Percentiles rank a stretch among this genome's conserved stretches.
Evolutionary conservation across 2,113 vertebrate species (phyloP).

Genomic region (Sylvicapra grimmia): DNA sequence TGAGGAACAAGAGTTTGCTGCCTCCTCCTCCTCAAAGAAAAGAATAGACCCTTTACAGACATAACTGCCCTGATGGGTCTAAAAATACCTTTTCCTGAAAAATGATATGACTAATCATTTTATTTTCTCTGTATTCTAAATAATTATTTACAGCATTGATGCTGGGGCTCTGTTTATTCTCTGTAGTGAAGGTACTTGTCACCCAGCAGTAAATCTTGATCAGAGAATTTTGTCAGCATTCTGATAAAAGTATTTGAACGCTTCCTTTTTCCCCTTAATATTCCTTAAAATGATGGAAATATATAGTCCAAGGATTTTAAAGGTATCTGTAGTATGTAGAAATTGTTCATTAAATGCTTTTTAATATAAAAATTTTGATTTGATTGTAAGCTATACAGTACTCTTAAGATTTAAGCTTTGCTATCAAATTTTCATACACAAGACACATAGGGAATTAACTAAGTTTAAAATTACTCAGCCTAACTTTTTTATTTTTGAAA

Average conservation of each 20-base stretch:
- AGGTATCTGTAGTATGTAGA: background rate
- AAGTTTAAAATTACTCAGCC: background rate
- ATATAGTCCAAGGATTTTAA: background rate
- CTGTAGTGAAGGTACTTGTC: background rate
- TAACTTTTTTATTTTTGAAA: background rate
- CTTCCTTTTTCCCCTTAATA: background rate
- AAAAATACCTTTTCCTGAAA: constrained; percentile 59
- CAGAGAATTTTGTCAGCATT: background rate
- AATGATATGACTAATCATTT: constrained; percentile 49
- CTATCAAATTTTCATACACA: background rate
- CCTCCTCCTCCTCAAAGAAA: constrained; percentile 60
- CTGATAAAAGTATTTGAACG: background rate
- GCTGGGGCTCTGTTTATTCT: background rate
- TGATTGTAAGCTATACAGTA: background rate
- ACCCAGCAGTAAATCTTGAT: background rate
- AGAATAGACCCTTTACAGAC: constrained; percentile 66
- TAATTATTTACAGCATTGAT: constrained; percentile 24
- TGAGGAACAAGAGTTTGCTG: constrained; percentile 69
- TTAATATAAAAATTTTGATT: background rate
- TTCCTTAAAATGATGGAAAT: background rate
- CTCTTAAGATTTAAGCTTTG: background rate
- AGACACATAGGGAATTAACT: background rate
- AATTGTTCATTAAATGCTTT: background rate
- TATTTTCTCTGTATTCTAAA: constrained; percentile 32
- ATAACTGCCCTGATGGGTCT: constrained; percentile 44